Evolutionary conservation across 2,797 vertebrate species (phyloP), one percentile per base, ranked within the genome.

Genomic region (Eutrigla gurnardus): DNA sequence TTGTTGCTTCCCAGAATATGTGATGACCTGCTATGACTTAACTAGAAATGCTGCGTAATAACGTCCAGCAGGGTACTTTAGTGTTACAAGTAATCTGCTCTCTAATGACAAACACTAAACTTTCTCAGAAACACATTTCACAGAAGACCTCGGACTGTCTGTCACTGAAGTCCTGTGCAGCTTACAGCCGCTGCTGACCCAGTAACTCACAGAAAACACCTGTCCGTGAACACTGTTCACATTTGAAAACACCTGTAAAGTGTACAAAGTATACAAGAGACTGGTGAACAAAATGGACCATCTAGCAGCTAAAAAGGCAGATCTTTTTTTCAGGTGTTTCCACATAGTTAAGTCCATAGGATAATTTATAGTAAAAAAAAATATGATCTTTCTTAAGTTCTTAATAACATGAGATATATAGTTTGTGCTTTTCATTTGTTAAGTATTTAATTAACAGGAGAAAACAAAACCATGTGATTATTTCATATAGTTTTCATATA

Each of bases 101-200:
- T 60, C 25, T 18, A 11, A 47, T 1, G 0, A 60, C 55, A 61
- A 77, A 18, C 13, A 0, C 42, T 61, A 59, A 65, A 65, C 15
- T 7, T 77, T 72, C 40, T 42, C 25, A 67, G 65, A 79, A 77
- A 57, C 59, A 36, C 14, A 3, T 72, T 50, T 54, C 49, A 17
- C 33, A 53, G 43, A 35, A 18, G 47, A 40, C 60, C 13, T 58
- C 62, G 49, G 45, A 43, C 50, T 18, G 33, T 40, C 50, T 18
- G 33, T 40, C 15, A 39, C 33, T 12, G 43, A 59, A 17, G 49
- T 46, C 46, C 33, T 47, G 7, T 55, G 53, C 33, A 15, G 45
- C 15, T 46, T 17, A 17, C 45, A 46, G 45, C 43, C 13, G 15
- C 36, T 35, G 33, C 54, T 4, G 54, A 58, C 39, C 55, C 60